Evolutionary conservation across 1,140 invertebrate genomes (phyloP).

Genomic region (Melipona quadrifasciata): DNA sequence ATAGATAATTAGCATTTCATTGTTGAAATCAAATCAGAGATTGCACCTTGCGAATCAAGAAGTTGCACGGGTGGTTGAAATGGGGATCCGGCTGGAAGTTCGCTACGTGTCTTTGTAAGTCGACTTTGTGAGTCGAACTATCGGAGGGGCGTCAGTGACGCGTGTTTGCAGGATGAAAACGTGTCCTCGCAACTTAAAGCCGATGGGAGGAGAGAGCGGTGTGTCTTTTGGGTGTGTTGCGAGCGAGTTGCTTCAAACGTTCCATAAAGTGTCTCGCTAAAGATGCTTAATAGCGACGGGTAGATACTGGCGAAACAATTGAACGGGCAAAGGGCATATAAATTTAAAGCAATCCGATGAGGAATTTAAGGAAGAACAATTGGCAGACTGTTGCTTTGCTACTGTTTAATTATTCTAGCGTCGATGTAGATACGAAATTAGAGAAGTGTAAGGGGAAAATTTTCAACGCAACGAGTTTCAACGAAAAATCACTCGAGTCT

Average conservation of each 20-base stretch:
- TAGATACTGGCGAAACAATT: neutral
- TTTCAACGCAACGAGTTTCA: too few relatives aligned
- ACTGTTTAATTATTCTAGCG: too few relatives aligned
- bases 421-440: too few relatives aligned
- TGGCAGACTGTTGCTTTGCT: too few relatives aligned
- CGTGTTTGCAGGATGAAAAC: slow-evolving; percentile 8
- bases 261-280: neutral
- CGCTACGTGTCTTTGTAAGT: neutral
- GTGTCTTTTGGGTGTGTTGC: neutral
- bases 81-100: neutral
- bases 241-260: neutral
- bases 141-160: neutral
- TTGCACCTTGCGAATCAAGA: neutral
- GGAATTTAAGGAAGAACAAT: too few relatives aligned
- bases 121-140: neutral
- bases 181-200: slow-evolving; percentile 20
- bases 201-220: neutral
- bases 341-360: too few relatives aligned
- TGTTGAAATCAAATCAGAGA: neutral
- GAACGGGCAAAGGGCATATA: neutral
- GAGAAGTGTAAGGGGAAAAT: too few relatives aligned
- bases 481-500: too few relatives aligned
- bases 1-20: neutral
- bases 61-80: neutral
- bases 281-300: neutral